Conservation (phyloP, 2,888 invertebrate genomes). For the Drosophila rubida region DNA sequence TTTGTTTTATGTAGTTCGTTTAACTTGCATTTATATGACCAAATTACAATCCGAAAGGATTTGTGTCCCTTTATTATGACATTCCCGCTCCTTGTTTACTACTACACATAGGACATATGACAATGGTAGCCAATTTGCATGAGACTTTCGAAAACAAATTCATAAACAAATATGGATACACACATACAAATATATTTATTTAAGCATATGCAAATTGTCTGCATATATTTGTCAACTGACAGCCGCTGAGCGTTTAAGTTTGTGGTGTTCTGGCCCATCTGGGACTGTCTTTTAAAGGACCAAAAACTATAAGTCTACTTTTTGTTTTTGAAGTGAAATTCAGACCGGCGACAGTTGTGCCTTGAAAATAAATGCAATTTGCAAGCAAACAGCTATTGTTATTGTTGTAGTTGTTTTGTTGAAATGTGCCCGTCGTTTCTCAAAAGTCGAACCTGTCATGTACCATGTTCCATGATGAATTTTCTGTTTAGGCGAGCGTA, state of each 20-base stretch:
- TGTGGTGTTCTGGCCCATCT: neutral
- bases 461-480: slow-evolving; percentile 53
- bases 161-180: slow-evolving; percentile 42
- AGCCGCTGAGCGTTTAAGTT: slow-evolving; percentile 27
- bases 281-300: slow-evolving; percentile 1
- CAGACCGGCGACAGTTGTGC: slow-evolving; percentile 3
- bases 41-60: neutral
- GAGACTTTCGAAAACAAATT: slow-evolving; percentile 36
- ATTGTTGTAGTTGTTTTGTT: slow-evolving; percentile 12
- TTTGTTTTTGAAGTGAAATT: neutral
- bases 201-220: slow-evolving; percentile 55
- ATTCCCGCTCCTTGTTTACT: neutral
- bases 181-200: slow-evolving; percentile 5
- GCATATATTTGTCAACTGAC: slow-evolving; percentile 48
- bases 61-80: neutral
- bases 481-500: slow-evolving; percentile 78
- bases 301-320: slow-evolving; percentile 6
- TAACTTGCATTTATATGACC: slow-evolving; percentile 5
- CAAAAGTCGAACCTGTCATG: slow-evolving; percentile 39
- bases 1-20: neutral
- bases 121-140: slow-evolving; percentile 40
- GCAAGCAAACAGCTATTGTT: slow-evolving; percentile 14
- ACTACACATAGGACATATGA: slow-evolving; percentile 7
- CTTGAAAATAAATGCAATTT: slow-evolving; percentile 41
- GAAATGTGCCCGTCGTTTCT: slow-evolving; percentile 12